Base-by-base conservation (phyloP, 2,888 invertebrate genomes). In the Hydrotaea diabolus region DNA sequence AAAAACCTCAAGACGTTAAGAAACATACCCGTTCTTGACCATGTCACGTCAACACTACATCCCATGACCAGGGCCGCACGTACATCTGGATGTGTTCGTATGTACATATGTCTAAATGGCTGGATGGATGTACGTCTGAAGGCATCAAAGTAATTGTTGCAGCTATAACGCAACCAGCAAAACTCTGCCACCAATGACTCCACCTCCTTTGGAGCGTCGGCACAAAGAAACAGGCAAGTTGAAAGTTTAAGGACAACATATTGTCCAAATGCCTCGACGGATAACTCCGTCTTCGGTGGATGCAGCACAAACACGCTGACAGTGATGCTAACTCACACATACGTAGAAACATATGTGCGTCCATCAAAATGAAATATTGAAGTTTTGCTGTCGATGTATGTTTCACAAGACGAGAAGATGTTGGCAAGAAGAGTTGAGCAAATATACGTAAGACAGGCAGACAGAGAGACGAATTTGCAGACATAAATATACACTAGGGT, bases 291-390 rank as follows among this genome's bases (percentile, higher is more conserved):
- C 5, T 55, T 72, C 13, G 21, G 43, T 17, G 17, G 66, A 66
- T 36, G 36, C 36, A 64, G 39, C 53, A 55, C n/a, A 31, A 7
- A 31, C 31, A 31, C 74, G 17, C 69, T 17, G 55, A 8, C 55
- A 55, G 21, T 21, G 5, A 55, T 15, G 3, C 55, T 39, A 19
- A 64, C 31, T 69, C 13, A 17, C 64, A 53, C 59, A 75, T 7
- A 46, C 31, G 7, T n/a, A 59, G 26, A 62, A 0, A 71, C 43
- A 57, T 9, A 53, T 13, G 43, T 78, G 57, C 77, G 79, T 79
- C 80, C 82, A 74, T 85, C 85, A 85, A 82, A 82, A 85, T 85
- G 82, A 85, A 81, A 85, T 82, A 85, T 85, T 85, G 73, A 82
- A 85, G 82, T 82, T 82, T 53, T 77, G 69, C 79, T 85, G 85